These are phyloP conservation scores for Laspeyria flexula DNA, from an alignment of 2,888 invertebrate species.

Conservation along the genomic window DNA sequence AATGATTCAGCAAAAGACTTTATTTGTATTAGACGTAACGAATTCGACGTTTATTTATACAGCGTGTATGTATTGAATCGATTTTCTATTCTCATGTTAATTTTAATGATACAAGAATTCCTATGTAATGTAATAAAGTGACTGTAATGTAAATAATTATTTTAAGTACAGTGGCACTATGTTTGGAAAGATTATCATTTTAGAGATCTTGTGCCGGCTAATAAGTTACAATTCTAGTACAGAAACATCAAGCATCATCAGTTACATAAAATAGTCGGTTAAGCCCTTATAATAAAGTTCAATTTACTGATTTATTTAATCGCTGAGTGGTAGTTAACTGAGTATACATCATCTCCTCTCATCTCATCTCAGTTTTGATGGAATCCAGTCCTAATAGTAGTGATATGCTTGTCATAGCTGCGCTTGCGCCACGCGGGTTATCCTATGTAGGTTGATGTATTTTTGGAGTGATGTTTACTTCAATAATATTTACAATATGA, in stretches of 20 bases:
- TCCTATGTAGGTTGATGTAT: constrained; percentile 27
- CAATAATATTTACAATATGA: constrained; percentile 7
- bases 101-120: constrained; percentile 31
- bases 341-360: too few species aligned
- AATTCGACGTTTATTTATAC: constrained; percentile 32
- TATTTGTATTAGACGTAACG: constrained; percentile 7
- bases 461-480: constrained; percentile 22
- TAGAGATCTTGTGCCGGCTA: too few species aligned
- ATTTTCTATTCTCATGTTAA: constrained; percentile 28
- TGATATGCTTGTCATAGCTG: constrained; percentile 29
- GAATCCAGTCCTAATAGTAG: constrained; percentile 17
- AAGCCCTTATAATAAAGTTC: too few species aligned
- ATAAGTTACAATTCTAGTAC: too few species aligned
- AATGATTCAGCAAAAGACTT: not conserved
- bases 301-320: too few species aligned
- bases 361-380: too few species aligned
- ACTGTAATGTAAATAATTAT: too few species aligned
- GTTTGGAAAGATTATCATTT: too few species aligned
- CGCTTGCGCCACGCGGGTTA: constrained; percentile 29
- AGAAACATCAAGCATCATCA: too few species aligned
- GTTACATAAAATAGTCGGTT: too few species aligned
- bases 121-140: constrained; percentile 2
- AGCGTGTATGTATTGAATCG: constrained; percentile 30
- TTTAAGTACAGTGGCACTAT: too few species aligned
- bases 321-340: too few species aligned